These are phyloP conservation scores for Drosophila buzzatii DNA, from an alignment of 2,888 invertebrate genomes.

Conservation along the genomic window DNA sequence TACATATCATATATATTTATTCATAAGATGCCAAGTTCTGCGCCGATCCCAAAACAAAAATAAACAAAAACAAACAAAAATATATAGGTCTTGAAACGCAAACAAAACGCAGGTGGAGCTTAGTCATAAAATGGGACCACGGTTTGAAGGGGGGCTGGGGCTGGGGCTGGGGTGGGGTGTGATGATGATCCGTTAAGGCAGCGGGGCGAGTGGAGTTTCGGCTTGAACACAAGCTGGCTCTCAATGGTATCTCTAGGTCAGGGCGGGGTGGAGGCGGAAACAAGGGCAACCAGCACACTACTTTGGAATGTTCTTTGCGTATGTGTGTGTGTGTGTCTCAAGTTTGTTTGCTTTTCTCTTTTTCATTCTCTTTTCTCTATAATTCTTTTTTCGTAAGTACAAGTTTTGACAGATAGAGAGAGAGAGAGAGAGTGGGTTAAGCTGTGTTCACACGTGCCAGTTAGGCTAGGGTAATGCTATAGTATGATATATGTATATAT, in stretches of 20 bases:
- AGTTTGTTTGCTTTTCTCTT: conserved; percentile 5
- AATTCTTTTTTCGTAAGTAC: conserved; percentile 46
- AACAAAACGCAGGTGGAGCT: conserved; percentile 42
- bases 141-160: background rate
- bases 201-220: conserved; percentile 9
- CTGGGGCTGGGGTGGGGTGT: background rate
- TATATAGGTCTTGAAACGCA: conserved; percentile 11
- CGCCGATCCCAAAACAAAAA: conserved; percentile 54
- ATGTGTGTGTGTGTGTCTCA: conserved; percentile 22
- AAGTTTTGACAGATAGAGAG: conserved; percentile 19
- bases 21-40: conserved; percentile 77
- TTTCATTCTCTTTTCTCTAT: conserved; percentile 12
- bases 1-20: conserved; percentile 69
- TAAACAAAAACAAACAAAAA: conserved; percentile 18
- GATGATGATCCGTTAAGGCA: conserved; percentile 9
- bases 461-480: conserved; percentile 4
- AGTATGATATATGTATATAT: background rate
- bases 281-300: conserved; percentile 28
- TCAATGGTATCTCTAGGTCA: conserved; percentile 52
- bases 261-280: background rate
- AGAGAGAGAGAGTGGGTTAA: conserved; percentile 25
- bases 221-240: conserved; percentile 70
- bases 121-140: conserved; percentile 28
- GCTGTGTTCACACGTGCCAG: conserved; percentile 45
- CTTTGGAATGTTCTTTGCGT: conserved; percentile 59